Evolutionary conservation across 2,888 invertebrate species (phyloP).

Genomic region (Melanostoma scalare): DNA sequence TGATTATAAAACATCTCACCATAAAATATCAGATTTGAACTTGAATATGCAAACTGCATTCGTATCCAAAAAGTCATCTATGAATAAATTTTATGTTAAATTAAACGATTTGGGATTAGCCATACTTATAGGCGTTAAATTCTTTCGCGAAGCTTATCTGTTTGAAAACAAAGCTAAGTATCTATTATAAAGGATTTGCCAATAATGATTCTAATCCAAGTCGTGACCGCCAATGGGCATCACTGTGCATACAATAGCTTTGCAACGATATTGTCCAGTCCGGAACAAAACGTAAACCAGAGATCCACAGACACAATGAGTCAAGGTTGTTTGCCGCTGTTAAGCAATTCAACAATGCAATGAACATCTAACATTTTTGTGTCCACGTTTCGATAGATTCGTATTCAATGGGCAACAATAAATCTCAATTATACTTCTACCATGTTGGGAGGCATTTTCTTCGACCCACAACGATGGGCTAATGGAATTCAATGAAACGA

Average conservation of each 20-base stretch:
- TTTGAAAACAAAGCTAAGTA: not conserved
- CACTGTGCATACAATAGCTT: constrained; percentile 16
- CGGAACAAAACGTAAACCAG: constrained; percentile 14
- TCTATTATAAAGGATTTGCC: not conserved
- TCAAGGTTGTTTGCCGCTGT: constrained; percentile 29
- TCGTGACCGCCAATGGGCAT: constrained; percentile 62
- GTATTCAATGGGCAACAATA: constrained; percentile 28
- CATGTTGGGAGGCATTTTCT: constrained; percentile 22
- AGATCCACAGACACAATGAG: constrained; percentile 22
- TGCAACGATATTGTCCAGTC: constrained; percentile 8
- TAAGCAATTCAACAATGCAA: constrained; percentile 48
- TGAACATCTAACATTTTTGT: constrained; percentile 18
- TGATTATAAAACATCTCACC: no score
- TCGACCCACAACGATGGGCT: constrained; percentile 15
- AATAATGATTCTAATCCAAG: constrained; percentile 41
- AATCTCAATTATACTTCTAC: constrained; percentile 27
- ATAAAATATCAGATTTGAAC: not conserved
- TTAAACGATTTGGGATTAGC: no score
- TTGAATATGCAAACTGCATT: constrained; percentile 13
- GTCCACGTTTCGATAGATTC: constrained; percentile 10
- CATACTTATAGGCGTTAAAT: not conserved
- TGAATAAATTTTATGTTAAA: constrained; percentile 2
- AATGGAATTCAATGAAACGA: constrained; percentile 45
- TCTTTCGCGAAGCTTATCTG: not conserved
- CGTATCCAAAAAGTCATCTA: constrained; percentile 21